A percentile compares a stretch with the other conserved stretches of the same genome.
Conservation (phyloP, 2,888 invertebrate genomes). For the Amaurobius ferox region DNA sequence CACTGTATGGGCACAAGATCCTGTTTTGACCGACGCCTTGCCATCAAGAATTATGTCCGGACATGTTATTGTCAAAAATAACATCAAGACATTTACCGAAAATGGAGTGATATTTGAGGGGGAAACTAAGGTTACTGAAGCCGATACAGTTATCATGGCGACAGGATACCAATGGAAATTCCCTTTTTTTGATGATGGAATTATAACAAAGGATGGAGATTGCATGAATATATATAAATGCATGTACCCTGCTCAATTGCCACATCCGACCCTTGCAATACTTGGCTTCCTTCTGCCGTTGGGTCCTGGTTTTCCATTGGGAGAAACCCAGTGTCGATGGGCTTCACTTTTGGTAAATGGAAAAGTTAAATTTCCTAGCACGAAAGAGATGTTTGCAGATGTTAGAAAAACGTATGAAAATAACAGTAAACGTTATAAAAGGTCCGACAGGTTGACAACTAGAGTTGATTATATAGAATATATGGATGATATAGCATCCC, state of each 20-base stretch:
- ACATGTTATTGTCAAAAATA: conserved; percentile 76
- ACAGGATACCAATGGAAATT: conserved; percentile 78
- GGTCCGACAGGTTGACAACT: conserved; percentile 67
- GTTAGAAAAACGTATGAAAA: conserved; percentile 42
- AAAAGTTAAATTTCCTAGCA: conserved; percentile 49
- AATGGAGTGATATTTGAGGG: conserved; percentile 69
- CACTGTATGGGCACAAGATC: conserved; percentile 75
- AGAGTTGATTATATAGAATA: conserved; percentile 75
- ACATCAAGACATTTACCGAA: conserved; percentile 74
- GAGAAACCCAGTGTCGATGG: conserved; percentile 79
- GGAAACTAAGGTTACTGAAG: conserved; percentile 46
- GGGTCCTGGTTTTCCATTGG: conserved; percentile 79
- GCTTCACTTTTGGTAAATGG: conserved; percentile 77
- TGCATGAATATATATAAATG: conserved; percentile 77
- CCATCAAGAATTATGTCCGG: conserved; percentile 78
- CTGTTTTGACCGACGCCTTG: conserved; percentile 78
- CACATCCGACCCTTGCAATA: conserved; percentile 78
- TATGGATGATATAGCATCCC: conserved; percentile 79
- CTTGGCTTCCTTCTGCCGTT: conserved; percentile 79
- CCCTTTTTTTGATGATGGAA: conserved; percentile 75
- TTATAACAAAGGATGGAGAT: conserved; percentile 72
- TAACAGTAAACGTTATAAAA: conserved; percentile 47
- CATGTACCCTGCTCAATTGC: conserved; percentile 77
- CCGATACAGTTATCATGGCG: conserved; percentile 77
- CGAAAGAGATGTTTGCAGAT: conserved; percentile 55